Evolutionary conservation across 2,888 invertebrate species (phyloP), one percentile per base, ranked within the genome.

Genomic region (Lasioglossum calceatum): DNA sequence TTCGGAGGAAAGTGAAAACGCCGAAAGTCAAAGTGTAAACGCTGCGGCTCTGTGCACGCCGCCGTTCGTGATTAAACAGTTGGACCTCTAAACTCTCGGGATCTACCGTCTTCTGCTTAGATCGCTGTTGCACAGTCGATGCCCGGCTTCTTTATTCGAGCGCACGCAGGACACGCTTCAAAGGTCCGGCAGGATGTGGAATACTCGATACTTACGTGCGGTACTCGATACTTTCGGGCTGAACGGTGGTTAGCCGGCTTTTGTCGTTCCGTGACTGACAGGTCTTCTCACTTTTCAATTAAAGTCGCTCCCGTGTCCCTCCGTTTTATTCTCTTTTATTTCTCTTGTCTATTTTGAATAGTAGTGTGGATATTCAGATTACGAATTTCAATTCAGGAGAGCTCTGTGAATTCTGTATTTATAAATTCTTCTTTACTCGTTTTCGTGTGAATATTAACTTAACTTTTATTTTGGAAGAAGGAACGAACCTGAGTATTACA

Each of bases 1-100:
- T 89, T 82, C 81, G 23, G 71, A 81, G 84, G 83, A 86, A 91
- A 91, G 88, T 89, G 89, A 87, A 89, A 90, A 91, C 88, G 78
- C 81, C 87, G 79, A 86, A 90, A 88, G 87, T 82, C 80, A 27
- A 61, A 27, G 70, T 77, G 36, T 36, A 36, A 36, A 50, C 80
- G 39, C 70, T n/a, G 39, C 10, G 23, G 23, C 54, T 54, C n/a
- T n/a, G 23, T 54, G 54, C 54, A 54, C 54, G 54, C 54, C 70
- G 54, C 42, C 75, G 58, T 54, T 75, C 73, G 71, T 44, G 61
- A 67, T 77, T 61, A 80, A 86, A 82, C 75, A 61, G 58, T 77
- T 42, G 10, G n/a, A n/a, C 54, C 23, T 54, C 23, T 23, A 32
- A 23, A 23, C 64, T 23, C n/a, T 44, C 54, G 44, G 67, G 54